Evolutionary conservation across 2,888 invertebrate species (phyloP).

Genomic region (Meiosimyza decipiens): DNA sequence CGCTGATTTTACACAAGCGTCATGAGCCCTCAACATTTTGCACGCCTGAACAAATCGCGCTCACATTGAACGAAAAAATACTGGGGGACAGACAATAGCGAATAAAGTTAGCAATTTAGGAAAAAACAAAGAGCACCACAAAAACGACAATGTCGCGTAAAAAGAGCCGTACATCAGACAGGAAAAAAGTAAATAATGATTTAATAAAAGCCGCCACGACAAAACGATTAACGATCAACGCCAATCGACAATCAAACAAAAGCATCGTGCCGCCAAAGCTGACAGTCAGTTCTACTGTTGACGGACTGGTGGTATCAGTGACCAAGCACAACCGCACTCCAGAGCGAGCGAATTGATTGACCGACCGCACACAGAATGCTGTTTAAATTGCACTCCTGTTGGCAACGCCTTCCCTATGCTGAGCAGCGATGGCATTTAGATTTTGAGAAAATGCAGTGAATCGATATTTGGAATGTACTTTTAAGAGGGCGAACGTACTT

Average conservation of each 20-base stretch:
- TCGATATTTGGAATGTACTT: no score
- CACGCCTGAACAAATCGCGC: conserved; percentile 30
- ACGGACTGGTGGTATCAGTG: no score
- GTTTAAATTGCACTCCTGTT: conserved; percentile 27
- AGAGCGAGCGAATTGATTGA: conserved; percentile 37
- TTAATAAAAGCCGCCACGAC: conserved; percentile 38
- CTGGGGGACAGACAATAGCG: not conserved
- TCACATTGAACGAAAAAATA: not conserved
- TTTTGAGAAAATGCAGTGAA: no score
- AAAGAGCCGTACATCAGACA: not conserved
- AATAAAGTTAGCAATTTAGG: no score
- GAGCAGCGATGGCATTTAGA: no score
- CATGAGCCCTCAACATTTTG: conserved; percentile 32
- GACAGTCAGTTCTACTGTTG: not conserved
- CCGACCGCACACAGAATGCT: conserved; percentile 35
- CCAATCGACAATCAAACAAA: conserved; percentile 34
- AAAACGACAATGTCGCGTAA: no score
- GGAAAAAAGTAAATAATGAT: conserved; percentile 32
- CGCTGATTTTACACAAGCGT: conserved; percentile 22
- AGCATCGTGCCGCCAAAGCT: conserved; percentile 20
- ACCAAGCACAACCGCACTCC: no score
- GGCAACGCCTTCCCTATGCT: not conserved
- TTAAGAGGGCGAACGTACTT: no score
- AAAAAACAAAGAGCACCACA: no score
- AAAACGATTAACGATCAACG: conserved; percentile 33